Conservation (phyloP, 2,113 vertebrate species). For the Antennarius striatus region DNA sequence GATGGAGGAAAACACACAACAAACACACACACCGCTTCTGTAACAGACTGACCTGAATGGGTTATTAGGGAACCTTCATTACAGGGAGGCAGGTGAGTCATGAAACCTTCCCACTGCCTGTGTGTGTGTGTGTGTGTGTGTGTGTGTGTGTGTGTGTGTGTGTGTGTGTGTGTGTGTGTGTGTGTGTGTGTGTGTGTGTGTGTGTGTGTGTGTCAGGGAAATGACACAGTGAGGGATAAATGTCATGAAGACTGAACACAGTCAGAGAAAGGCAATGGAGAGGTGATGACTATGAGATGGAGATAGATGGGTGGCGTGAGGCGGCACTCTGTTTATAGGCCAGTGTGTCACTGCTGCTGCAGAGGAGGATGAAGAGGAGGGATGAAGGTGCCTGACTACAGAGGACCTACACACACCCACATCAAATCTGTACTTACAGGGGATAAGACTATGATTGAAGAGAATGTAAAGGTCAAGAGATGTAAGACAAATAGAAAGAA, state of each 20-base stretch:
- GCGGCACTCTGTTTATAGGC: constrained; percentile 59
- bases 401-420: background rate
- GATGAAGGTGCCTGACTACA: background rate
- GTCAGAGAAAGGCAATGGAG: background rate
- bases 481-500: background rate
- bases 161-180: background rate
- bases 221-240: background rate
- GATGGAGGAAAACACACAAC: background rate
- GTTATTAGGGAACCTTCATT: constrained; percentile 58
- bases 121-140: background rate
- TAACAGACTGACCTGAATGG: constrained; percentile 52
- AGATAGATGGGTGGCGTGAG: constrained; percentile 27
- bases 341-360: constrained; percentile 70
- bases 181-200: background rate
- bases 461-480: background rate
- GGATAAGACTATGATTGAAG: background rate
- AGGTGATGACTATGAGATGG: background rate
- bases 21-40: constrained; percentile 32
- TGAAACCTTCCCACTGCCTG: constrained; percentile 44
- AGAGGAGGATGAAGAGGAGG: constrained; percentile 27
- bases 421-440: background rate
- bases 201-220: background rate
- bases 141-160: background rate
- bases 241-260: background rate
- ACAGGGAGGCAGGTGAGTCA: constrained; percentile 60